Conservation (phyloP, 2,888 invertebrate species). For the Beris chalybata region DNA sequence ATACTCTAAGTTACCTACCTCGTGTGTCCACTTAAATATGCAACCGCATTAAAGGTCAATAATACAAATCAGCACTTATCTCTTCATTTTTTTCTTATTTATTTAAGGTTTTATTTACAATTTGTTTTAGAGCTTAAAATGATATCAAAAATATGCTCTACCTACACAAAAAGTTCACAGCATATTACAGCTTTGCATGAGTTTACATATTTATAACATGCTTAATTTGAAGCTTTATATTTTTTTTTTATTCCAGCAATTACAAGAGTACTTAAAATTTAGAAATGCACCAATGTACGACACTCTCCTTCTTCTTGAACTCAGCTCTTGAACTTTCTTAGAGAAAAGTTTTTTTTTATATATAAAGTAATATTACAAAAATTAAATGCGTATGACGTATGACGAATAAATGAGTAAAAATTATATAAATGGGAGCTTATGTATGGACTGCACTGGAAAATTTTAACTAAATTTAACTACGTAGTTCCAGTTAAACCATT, state of each 20-base stretch:
- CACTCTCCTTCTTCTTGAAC: constrained; percentile 17
- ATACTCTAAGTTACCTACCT: too few relatives aligned
- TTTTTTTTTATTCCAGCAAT: neutral
- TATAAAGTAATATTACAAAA: neutral
- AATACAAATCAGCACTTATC: too few relatives aligned
- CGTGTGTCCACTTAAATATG: too few relatives aligned
- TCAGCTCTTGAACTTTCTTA: neutral
- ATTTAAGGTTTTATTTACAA: too few relatives aligned
- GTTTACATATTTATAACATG: neutral
- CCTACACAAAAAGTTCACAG: constrained; percentile 15
- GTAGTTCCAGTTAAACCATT: neutral
- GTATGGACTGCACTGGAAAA: too few relatives aligned
- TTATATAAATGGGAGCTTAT: too few relatives aligned
- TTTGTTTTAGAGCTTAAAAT: too few relatives aligned
- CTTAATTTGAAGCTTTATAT: too few relatives aligned
- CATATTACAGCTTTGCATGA: constrained; percentile 33
- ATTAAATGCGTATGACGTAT: neutral
- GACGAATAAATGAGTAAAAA: too few relatives aligned
- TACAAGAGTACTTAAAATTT: constrained; percentile 10
- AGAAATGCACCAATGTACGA: constrained; percentile 34
- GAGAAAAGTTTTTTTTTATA: neutral
- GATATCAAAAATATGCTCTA: too few relatives aligned
- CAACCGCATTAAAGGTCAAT: too few relatives aligned
- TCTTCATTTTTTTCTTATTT: too few relatives aligned
- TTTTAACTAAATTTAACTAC: neutral